Base-by-base conservation (phyloP, 2,113 vertebrate genomes). In the Alethe castanea region DNA sequence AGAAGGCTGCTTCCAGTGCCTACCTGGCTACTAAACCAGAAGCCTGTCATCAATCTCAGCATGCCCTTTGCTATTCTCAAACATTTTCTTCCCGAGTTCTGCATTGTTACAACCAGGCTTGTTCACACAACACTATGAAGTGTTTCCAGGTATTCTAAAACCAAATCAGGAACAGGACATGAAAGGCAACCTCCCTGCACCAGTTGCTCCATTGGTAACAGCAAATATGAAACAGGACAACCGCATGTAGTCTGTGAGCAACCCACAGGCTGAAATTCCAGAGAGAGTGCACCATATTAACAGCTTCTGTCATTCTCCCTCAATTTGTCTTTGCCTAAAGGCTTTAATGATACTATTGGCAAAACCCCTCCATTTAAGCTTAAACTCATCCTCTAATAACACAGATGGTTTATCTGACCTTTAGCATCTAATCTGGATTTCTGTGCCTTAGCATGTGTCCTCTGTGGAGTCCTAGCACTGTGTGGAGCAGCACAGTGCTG, bases 341-440 rank as follows among this genome's bases (percentile, higher is more conserved):
- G 81, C 40, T 91, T 92, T 91, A 74, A 86, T 3, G 8, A 71
- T 64, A 65, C 11, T 61, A 57, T 47, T 76, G 57, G n/a, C 48
- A 93, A 91, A 88, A n/a, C 3, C 18, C 59, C 42, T 77, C 19
- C 3, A 5, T 66, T 92, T 79, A 72, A 84, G 73, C 73, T 81
- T 87, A 74, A 79, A 36, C 6, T 79, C 25, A 93, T 87, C 61
- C 70, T 87, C 86, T 71, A 92, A 57, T 82, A 89, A 67, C 73
- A 56, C 52, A 91, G 81, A 79, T 66, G 56, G 65, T 65, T 92
- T 65, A 64, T 89, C 36, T 89, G 81, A 87, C 81, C 59, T 86
- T 91, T 69, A 76, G 50, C 19, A 71, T 74, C 19, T 85, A 95
- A 92, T 81, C 70, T 76, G 70, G 53, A 7, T 88, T 83, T 79